A percentile compares a stretch with the other conserved stretches of the same genome.
phyloP scores from a whole-genome alignment of 2,888 invertebrate genomes.

The Pocota personata region DNA sequence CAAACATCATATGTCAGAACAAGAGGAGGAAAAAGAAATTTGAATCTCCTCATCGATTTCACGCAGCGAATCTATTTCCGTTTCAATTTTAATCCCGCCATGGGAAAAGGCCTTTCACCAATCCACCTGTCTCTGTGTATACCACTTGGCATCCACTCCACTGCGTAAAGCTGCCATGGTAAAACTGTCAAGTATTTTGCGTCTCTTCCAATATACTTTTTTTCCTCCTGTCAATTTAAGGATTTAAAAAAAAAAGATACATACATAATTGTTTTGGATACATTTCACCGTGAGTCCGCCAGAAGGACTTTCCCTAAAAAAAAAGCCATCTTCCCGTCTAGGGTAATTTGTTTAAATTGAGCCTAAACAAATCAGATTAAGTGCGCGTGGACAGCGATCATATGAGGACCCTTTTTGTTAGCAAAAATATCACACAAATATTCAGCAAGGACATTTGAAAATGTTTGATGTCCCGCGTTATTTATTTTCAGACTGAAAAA shows the following conservation, averaged over 20 bases:
- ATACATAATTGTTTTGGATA: conserved; percentile 23
- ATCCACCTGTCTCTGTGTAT: conserved; percentile 11
- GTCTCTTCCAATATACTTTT: neutral
- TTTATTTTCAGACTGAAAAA: conserved; percentile 29
- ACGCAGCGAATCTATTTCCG: conserved; percentile 37
- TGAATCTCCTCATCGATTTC: conserved; percentile 12
- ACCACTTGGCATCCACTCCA: neutral
- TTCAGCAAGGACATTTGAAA: conserved; percentile 37
- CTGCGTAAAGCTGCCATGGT: conserved; percentile 19
- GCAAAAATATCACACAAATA: conserved; percentile 29
- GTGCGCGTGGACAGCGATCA: conserved; percentile 1
- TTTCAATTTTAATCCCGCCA: conserved; percentile 36
- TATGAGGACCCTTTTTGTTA: neutral
- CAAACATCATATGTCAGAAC: neutral
- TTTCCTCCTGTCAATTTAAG: neutral
- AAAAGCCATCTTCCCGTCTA: neutral
- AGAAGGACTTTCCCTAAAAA: neutral
- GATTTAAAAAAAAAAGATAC: neutral
- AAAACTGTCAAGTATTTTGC: conserved; percentile 6
- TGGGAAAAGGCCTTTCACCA: conserved; percentile 45
- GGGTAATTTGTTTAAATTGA: conserved; percentile 48
- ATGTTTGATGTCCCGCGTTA: conserved; percentile 43
- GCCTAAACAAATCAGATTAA: conserved; percentile 54
- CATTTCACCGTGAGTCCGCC: neutral
- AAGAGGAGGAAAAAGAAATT: neutral